Conservation (phyloP, 2,113 vertebrate genomes). For the Pycnonotus jocosus region DNA sequence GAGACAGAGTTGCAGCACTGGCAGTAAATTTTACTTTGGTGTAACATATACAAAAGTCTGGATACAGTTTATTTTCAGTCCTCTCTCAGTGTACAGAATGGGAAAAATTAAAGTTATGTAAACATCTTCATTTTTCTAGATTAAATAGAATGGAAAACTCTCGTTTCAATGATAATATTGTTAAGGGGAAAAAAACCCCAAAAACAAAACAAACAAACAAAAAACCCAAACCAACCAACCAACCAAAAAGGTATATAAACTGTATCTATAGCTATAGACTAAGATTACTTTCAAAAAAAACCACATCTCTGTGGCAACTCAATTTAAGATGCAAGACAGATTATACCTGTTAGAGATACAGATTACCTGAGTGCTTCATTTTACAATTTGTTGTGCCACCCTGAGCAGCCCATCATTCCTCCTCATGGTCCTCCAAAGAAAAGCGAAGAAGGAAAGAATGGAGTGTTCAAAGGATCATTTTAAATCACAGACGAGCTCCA, state of each 20-base stretch:
- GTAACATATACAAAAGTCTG: not conserved
- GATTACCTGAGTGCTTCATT: not conserved
- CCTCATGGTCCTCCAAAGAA: not conserved
- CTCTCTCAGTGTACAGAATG: not conserved
- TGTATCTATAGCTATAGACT: not conserved
- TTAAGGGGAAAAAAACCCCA: not conserved
- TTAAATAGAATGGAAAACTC: not conserved
- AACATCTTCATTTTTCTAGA: not conserved
- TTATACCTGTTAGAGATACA: not conserved
- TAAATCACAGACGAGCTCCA: not conserved
- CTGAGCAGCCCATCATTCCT: not conserved
- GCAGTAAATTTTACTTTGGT: not conserved
- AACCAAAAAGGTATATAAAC: not conserved
- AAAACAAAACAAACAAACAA: no score
- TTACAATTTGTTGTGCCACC: not conserved
- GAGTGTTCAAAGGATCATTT: not conserved
- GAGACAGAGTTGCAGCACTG: not conserved
- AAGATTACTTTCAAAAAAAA: not conserved
- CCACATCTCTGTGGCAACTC: not conserved
- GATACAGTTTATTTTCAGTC: not conserved
- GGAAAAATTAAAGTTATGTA: not conserved
- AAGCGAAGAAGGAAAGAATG: not conserved
- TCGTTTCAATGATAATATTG: not conserved
- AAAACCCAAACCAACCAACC: no score
- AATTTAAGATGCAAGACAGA: not conserved